Base-by-base conservation (phyloP, 2,888 invertebrate genomes). In the Synergus laeviventris region DNA sequence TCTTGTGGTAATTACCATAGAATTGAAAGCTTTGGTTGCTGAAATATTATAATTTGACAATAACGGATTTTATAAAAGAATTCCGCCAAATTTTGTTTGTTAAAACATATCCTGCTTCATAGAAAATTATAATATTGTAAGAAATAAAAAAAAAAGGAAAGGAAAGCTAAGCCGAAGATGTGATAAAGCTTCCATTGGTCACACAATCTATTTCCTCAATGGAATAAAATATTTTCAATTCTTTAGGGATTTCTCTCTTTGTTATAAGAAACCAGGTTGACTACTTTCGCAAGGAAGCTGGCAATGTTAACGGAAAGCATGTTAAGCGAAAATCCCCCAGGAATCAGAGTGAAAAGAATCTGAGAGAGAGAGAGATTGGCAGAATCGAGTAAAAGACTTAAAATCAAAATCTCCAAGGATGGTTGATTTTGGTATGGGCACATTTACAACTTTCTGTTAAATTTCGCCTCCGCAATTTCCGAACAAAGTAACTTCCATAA, bases 241-340 rank as follows among this genome's bases (percentile, higher is more conserved):
- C 45, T 45, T 24, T 21, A 39, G 36, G 39, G 7, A 16, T 24
- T 66, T 66, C 21, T 18, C 21, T 66, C 66, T 42, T n/a, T 66
- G 45, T 42, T 45, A 16, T 45, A 66, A 24, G 39, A 66, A 66
- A 24, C 24, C 9, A 45, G 45, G 24, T 66, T 64, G 39, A 64
- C 42, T 64, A 64, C 64, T 64, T 66, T 66, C 45, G 45, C 42
- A 45, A 66, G 45, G 45, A 66, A 66, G 45, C 45, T 24, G 66
- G 9, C 66, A 66, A 66, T 31, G 45, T 64, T 66, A 42, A 45
- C 66, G 21, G 45, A 66, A 45, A 24, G 66, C 24, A 45, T 31
- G 42, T 42, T 42, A 64, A 64, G 45, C 45, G 45, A 45, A 45
- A 16, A 45, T 45, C 45, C 8, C n/a, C 1, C 7, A 5, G 45